Evolutionary conservation across 2,113 vertebrate species (phyloP).

Genomic region (Struthio camelus): DNA sequence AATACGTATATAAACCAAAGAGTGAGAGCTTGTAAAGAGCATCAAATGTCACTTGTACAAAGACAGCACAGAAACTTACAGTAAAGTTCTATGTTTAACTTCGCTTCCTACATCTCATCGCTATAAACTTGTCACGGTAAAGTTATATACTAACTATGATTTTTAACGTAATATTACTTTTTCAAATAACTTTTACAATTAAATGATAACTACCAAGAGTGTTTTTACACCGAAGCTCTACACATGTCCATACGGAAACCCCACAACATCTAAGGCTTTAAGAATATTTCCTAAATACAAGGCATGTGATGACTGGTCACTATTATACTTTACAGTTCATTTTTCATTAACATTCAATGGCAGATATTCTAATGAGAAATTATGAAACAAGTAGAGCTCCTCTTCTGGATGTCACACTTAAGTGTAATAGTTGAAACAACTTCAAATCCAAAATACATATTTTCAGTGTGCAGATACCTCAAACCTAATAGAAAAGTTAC

Average conservation of each 20-base stretch:
- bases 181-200: not conserved
- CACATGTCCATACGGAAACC: not conserved
- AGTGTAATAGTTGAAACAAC: not conserved
- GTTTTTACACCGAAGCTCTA: not conserved
- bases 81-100: not conserved
- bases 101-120: not conserved
- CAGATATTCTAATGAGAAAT: not conserved
- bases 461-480: not conserved
- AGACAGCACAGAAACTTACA: not conserved
- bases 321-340: not conserved
- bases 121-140: not conserved
- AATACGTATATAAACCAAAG: not conserved
- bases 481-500: not conserved
- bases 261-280: not conserved
- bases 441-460: not conserved
- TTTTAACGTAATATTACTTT: not conserved
- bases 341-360: not conserved
- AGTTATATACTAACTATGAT: not conserved
- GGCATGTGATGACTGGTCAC: not conserved
- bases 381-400: not conserved
- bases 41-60: not conserved
- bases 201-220: not conserved
- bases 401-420: not conserved
- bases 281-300: not conserved
- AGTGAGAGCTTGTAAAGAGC: not conserved